phyloP scores from a whole-genome alignment of 1,140 invertebrate species.

The Ridgeia piscesae region DNA sequence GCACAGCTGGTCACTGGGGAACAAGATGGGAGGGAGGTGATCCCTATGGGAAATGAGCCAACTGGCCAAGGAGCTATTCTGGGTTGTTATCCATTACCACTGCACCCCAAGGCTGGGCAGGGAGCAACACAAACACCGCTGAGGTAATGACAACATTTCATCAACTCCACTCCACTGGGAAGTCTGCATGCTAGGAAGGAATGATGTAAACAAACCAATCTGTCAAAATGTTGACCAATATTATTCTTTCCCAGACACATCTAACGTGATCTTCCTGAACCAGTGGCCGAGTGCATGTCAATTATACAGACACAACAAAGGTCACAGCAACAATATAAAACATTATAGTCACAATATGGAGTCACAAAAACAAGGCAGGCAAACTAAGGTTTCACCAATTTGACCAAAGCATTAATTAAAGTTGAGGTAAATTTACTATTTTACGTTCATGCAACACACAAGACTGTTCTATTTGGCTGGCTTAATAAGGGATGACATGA shows the following conservation, averaged over 20 bases:
- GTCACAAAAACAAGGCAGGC: no score
- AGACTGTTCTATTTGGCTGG: no score
- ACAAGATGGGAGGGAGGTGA: not conserved
- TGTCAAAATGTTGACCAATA: not conserved
- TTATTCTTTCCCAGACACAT: not conserved
- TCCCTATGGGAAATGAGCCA: not conserved
- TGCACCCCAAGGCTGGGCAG: not conserved
- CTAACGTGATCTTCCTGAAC: not conserved
- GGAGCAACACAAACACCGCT: not conserved
- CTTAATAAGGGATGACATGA: no score
- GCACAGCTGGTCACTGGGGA: not conserved
- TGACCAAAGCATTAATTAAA: not conserved
- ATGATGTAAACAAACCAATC: not conserved
- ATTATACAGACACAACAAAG: not conserved
- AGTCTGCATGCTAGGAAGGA: not conserved
- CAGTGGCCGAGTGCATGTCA: not conserved
- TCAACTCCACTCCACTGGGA: not conserved
- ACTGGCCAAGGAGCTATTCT: not conserved
- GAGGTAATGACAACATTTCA: not conserved
- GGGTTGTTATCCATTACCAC: not conserved
- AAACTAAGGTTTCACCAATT: not conserved
- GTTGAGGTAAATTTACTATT: not conserved
- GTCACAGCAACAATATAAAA: not conserved
- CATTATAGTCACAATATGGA: no score
- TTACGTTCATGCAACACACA: not conserved